Evolutionary conservation across 2,888 invertebrate genomes (phyloP).

Genomic region (Desoria tigrina): DNA sequence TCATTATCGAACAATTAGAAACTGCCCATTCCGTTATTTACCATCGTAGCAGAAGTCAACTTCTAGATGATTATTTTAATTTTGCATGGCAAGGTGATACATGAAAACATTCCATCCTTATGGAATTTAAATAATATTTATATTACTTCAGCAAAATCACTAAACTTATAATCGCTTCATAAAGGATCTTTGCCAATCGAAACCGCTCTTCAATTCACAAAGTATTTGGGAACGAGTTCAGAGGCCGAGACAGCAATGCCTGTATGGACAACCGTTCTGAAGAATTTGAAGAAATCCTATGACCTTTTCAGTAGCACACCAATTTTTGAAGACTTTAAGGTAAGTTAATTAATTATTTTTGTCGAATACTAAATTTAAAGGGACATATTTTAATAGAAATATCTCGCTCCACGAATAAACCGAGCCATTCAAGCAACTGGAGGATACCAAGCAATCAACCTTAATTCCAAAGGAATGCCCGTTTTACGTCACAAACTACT

Average conservation of each 20-base stretch:
- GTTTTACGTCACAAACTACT: slow-evolving; percentile 31
- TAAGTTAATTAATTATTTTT: slow-evolving; percentile 7
- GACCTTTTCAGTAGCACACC: slow-evolving; percentile 23
- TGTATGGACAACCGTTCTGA: slow-evolving; percentile 33
- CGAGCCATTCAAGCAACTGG: slow-evolving; percentile 27
- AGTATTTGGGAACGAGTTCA: slow-evolving; percentile 21
- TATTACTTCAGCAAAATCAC: too few species aligned
- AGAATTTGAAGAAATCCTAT: slow-evolving; percentile 20
- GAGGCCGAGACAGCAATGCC: slow-evolving; percentile 26
- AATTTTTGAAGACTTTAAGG: slow-evolving; percentile 18
- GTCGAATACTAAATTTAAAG: background rate
- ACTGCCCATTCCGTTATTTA: slow-evolving; percentile 23
- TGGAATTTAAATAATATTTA: too few species aligned
- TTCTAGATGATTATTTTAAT: slow-evolving; percentile 34
- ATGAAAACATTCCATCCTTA: too few species aligned
- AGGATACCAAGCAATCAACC: slow-evolving; percentile 19
- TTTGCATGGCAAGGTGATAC: slow-evolving; percentile 25
- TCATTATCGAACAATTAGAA: slow-evolving; percentile 28
- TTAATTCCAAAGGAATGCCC: slow-evolving; percentile 18
- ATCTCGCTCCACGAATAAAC: slow-evolving; percentile 27
- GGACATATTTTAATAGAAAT: slow-evolving; percentile 10
- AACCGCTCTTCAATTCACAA: slow-evolving; percentile 23
- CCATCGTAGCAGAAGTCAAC: slow-evolving; percentile 21
- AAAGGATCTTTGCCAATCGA: too few species aligned
- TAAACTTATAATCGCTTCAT: too few species aligned